phyloP scores from a whole-genome alignment of 2,888 invertebrate species.

The Euzetes globulus region DNA sequence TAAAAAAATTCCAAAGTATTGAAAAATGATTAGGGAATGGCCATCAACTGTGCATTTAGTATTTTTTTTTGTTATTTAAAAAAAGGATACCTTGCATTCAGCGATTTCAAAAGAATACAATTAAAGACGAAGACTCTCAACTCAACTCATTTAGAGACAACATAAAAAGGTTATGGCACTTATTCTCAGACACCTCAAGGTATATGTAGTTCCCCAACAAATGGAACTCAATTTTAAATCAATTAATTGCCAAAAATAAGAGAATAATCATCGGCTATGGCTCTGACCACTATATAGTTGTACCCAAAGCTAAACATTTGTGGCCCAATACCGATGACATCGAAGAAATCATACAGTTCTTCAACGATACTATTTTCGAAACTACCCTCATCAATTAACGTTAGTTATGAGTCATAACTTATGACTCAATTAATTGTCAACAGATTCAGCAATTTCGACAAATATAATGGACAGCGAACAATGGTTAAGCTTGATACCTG shows the following conservation, averaged over 20 bases:
- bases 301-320: conserved; percentile 39
- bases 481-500: too few relatives aligned
- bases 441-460: conserved; percentile 35
- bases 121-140: conserved; percentile 10
- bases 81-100: conserved; percentile 77
- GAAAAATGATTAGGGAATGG: too few relatives aligned
- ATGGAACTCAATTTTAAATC: conserved; percentile 5
- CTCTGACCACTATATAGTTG: conserved; percentile 3
- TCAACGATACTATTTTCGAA: conserved; percentile 45
- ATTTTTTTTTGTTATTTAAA: too few relatives aligned
- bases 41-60: too few relatives aligned
- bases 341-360: conserved; percentile 52
- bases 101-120: conserved; percentile 57
- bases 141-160: conserved; percentile 44
- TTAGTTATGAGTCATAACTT: too few relatives aligned
- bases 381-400: conserved; percentile 25
- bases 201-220: conserved; percentile 52
- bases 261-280: conserved; percentile 34
- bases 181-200: conserved; percentile 55
- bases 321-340: conserved; percentile 60
- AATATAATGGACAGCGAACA: conserved; percentile 40
- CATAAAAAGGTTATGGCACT: conserved; percentile 56
- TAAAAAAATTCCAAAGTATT: too few relatives aligned
- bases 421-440: conserved; percentile 41
- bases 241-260: conserved; percentile 27